phyloP scores from a whole-genome alignment of 2,888 invertebrate species.

The Merodon equestris region DNA sequence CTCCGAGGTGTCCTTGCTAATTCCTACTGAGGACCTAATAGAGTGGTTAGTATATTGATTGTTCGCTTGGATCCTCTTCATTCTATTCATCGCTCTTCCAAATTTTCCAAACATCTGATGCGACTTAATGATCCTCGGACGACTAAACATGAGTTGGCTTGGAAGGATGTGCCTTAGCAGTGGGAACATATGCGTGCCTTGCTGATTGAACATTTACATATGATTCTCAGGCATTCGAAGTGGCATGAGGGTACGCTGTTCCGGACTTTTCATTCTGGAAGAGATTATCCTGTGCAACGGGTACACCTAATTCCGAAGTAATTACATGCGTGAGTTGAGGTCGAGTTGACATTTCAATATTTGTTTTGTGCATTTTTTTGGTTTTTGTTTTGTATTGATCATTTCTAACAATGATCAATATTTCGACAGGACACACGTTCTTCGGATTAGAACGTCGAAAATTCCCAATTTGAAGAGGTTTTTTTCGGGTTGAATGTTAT shows the following conservation, averaged over 20 bases:
- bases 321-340: slow-evolving; percentile 63
- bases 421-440: slow-evolving; percentile 54
- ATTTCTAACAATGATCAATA: slow-evolving; percentile 25
- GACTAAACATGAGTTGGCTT: slow-evolving; percentile 6
- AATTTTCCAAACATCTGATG: slow-evolving; percentile 61
- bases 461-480: slow-evolving; percentile 56
- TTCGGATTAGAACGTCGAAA: slow-evolving; percentile 43
- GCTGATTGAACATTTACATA: slow-evolving; percentile 41
- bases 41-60: slow-evolving; percentile 18
- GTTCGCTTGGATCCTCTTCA: slow-evolving; percentile 8
- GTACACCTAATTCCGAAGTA: slow-evolving; percentile 58
- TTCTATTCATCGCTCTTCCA: slow-evolving; percentile 18
- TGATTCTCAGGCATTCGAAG: slow-evolving; percentile 19
- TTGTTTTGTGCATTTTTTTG: slow-evolving; percentile 39
- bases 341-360: slow-evolving; percentile 53
- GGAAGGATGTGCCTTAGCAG: not conserved
- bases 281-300: slow-evolving; percentile 61
- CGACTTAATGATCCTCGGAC: slow-evolving; percentile 60
- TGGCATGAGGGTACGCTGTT: slow-evolving; percentile 24
- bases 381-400: slow-evolving; percentile 42
- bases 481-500: slow-evolving; percentile 3
- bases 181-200: slow-evolving; percentile 10
- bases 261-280: slow-evolving; percentile 59
- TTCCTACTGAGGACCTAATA: slow-evolving; percentile 41
- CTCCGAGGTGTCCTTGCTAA: slow-evolving; percentile 21